Evolutionary conservation across 2,888 invertebrate genomes (phyloP).

Genomic region (Microctonus hyperodae): DNA sequence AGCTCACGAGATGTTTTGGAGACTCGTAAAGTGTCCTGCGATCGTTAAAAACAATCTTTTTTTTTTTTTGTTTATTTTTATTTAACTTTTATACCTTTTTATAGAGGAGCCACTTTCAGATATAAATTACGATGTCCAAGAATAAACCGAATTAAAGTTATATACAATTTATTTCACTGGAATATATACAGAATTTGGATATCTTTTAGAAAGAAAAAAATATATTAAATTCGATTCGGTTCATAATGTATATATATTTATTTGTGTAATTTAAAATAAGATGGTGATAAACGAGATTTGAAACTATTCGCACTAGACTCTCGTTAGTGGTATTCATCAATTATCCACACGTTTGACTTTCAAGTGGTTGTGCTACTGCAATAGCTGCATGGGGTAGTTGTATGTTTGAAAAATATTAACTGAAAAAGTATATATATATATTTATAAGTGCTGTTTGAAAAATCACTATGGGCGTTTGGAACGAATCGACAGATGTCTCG

Average conservation of each 20-base stretch:
- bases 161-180: background rate
- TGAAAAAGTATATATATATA: background rate
- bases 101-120: slow-evolving; percentile 10
- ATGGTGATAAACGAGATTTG: slow-evolving; percentile 10
- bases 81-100: background rate
- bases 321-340: slow-evolving; percentile 61
- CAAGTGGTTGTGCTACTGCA: slow-evolving; percentile 39
- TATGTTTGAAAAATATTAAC: slow-evolving; percentile 2
- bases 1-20: background rate
- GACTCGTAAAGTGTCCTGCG: slow-evolving; percentile 20
- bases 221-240: background rate
- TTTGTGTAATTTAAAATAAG: background rate
- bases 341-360: slow-evolving; percentile 57
- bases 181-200: background rate
- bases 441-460: slow-evolving; percentile 22
- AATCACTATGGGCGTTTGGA: slow-evolving; percentile 41
- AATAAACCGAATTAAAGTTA: slow-evolving; percentile 10
- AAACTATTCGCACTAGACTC: slow-evolving; percentile 49
- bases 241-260: slow-evolving; percentile 13
- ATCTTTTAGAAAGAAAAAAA: background rate
- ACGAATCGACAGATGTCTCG: slow-evolving; percentile 60
- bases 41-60: slow-evolving; percentile 21
- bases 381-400: background rate
- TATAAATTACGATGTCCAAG: slow-evolving; percentile 10
- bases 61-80: background rate